Evolutionary conservation across 2,797 vertebrate genomes (phyloP).

Genomic region (Lepilemur septentrionalis): DNA sequence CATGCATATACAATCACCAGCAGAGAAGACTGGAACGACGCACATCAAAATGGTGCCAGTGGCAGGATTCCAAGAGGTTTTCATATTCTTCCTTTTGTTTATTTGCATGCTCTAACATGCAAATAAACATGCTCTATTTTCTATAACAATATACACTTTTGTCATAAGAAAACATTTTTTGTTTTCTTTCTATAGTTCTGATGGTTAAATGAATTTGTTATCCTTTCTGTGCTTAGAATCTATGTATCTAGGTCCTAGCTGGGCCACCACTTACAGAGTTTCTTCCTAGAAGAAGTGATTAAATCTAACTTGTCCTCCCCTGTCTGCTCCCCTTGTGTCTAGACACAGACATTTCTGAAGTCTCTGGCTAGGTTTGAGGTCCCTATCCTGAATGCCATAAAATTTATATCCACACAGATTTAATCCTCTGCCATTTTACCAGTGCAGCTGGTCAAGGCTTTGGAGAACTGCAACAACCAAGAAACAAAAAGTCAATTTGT

Average conservation of each 20-base stretch:
- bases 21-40: not conserved
- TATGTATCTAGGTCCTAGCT: not conserved
- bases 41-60: not conserved
- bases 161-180: not conserved
- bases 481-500: not conserved
- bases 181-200: not conserved
- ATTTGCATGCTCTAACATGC: not conserved
- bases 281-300: not conserved
- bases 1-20: not conserved
- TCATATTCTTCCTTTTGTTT: not conserved
- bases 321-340: not conserved
- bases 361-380: not conserved
- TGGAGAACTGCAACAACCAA: not conserved
- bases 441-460: not conserved
- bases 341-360: not conserved
- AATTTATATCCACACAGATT: not conserved
- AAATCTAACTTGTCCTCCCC: not conserved
- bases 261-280: not conserved
- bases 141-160: not conserved
- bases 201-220: not conserved
- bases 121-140: no score
- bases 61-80: not conserved
- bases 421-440: not conserved
- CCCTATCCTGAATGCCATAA: not conserved
- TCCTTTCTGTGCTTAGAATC: constrained; percentile 28